Base-by-base conservation (phyloP, 1,140 invertebrate species). In the Zaprionus davidi region DNA sequence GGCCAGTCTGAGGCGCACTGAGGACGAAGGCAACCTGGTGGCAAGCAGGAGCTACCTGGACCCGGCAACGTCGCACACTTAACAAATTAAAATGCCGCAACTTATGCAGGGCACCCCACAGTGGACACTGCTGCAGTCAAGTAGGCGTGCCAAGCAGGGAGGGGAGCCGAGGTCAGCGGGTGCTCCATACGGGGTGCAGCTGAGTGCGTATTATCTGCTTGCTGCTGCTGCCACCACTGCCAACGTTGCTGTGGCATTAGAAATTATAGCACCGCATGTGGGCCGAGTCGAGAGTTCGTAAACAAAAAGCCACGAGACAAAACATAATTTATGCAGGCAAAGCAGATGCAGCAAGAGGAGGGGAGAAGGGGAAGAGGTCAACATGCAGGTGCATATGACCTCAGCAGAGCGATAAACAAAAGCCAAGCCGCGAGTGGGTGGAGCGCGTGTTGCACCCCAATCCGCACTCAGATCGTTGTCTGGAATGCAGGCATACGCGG, bases 41-140 rank as follows among this genome's bases (percentile, higher is more conserved):
- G 38, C 38, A 15, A 41, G 38, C 38, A 2, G 38, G 1, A 2
- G 38, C 46, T 49, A 12, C 46, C 46, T 17, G 7, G 2, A 41
- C 13, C 31, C 2, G 31, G 1, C 46, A 1, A 38, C 66, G 73
- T 79, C 46, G 77, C 69, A 88, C 71, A 79, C 82, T 90, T 85
- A 80, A 79, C 73, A 90, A 90, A 90, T 90, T 90, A 90, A 90
- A 90, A 78, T 55, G 73, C 76, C 72, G 77, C 82, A 82, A 72
- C 68, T 67, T 75, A 51, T 15, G 38, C 56, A 65, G 34, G 56
- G 31, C 3, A 6, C 36, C 20, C n/a, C 24, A 31, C 59, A 31
- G 15, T 49, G 49, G 26, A 55, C 71, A 46, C 68, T 63, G 28
- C 49, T 51, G 51, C 74, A 79, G 38, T 79, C 68, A 79, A 76